These are phyloP conservation scores for Selenia dentaria DNA, from an alignment of 2,888 invertebrate species.

Conservation along the genomic window DNA sequence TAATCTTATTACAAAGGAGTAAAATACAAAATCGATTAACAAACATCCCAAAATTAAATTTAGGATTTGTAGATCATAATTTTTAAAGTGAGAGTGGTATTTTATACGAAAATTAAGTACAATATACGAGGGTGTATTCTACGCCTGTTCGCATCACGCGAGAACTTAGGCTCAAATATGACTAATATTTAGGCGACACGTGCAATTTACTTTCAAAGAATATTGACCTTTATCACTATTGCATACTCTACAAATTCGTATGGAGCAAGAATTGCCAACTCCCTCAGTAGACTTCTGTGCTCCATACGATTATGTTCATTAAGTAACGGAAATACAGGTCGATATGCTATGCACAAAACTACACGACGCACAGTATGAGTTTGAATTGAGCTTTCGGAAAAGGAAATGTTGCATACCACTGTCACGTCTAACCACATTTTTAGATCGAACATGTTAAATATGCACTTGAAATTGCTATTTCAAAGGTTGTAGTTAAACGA, in stretches of 20 bases:
- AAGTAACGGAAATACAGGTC: too few relatives aligned
- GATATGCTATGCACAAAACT: too few relatives aligned
- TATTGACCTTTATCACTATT: too few relatives aligned
- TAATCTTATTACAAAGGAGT: conserved; percentile 12
- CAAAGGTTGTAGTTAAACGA: too few relatives aligned
- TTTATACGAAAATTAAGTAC: conserved; percentile 18
- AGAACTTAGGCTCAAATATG: not conserved
- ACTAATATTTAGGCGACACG: too few relatives aligned
- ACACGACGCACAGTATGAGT: too few relatives aligned
- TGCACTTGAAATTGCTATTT: not conserved
- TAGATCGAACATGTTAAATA: not conserved
- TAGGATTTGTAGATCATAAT: conserved; percentile 3
- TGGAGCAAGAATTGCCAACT: too few relatives aligned
- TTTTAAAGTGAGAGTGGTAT: conserved; percentile 2
- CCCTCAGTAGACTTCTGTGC: too few relatives aligned
- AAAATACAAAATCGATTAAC: conserved; percentile 19
- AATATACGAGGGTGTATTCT: conserved; percentile 1
- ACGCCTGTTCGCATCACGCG: not conserved
- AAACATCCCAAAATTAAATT: conserved; percentile 15
- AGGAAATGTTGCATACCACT: not conserved
- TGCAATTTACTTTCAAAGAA: too few relatives aligned
- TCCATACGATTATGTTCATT: too few relatives aligned
- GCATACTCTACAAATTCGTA: too few relatives aligned
- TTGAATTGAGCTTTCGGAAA: too few relatives aligned
- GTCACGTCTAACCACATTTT: not conserved